Base-by-base conservation (phyloP, 2,888 invertebrate species). In the Crioceris asparagi region DNA sequence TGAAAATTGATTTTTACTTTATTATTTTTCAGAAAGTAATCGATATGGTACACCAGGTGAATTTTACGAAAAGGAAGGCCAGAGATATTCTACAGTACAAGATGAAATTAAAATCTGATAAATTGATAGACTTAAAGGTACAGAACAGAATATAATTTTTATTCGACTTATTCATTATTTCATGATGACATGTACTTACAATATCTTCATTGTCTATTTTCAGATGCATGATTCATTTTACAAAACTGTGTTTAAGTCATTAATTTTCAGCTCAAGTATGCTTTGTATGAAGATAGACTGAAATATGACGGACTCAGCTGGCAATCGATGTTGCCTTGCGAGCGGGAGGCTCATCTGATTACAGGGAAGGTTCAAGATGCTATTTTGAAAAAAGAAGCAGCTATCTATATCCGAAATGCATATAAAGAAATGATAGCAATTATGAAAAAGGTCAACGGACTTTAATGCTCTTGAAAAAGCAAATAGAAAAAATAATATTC, bases 351-450 rank as follows among this genome's bases (percentile, higher is more conserved):
- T 19, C 73, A 74, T 47, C 68, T 71, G 17, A 71, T 75, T 2
- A 74, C 74, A 0, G 75, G 74, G 36, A 73, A 72, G 49, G 75
- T 75, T 10, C 76, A 78, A 50, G 67, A 73, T 38, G 75, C 74
- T 0, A 70, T 72, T 44, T 69, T 77, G 17, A 77, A 75, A 59
- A 71, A 73, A 49, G 76, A 75, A 45, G 75, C 77, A 0, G 79
- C 79, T 0, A 65, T 73, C 31, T 71, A 75, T n/a, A 75, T 79
- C 45, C 66, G 69, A 48, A 68, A 70, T 39, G 74, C 75, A 52
- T 79, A 79, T 50, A 66, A 64, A 43, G 68, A 71, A 51, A 76
- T 79, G 51, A 57, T 77, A 34, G 69, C 71, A 23, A 74, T 77
- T 40, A 62, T 79, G 36, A 74, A 74, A 57, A 75, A 76, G 68